Conservation (phyloP, 1,140 invertebrate species). For the Dendrolimus kikuchii region DNA sequence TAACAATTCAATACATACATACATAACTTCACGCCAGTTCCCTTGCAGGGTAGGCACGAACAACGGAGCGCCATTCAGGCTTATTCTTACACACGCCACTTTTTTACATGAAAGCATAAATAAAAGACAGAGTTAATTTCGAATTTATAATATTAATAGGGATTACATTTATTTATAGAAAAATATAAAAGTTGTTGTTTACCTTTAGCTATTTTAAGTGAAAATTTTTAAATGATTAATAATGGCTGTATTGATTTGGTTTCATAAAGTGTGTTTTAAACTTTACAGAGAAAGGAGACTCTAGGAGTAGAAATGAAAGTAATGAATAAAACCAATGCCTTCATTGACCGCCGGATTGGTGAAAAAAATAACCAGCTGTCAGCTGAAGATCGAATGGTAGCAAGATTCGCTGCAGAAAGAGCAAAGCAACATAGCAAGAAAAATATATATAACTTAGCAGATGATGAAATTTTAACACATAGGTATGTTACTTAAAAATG, state of each 20-base stretch:
- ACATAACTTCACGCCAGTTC: too few relatives aligned
- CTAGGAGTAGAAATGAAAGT: constrained; percentile 88
- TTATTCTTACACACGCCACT: too few relatives aligned
- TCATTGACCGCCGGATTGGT: constrained; percentile 90
- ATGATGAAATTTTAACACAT: constrained; percentile 91
- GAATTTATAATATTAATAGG: too few relatives aligned
- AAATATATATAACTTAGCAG: constrained; percentile 86
- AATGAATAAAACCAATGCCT: constrained; percentile 87
- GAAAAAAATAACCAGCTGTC: constrained; percentile 81
- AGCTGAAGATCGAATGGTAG: constrained; percentile 87
- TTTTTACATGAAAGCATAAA: too few relatives aligned
- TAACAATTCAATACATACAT: too few relatives aligned
- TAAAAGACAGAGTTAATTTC: too few relatives aligned
- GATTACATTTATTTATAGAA: too few relatives aligned
- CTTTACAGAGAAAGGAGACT: constrained; percentile 81
- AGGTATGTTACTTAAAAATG: constrained; percentile 39
- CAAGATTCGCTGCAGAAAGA: constrained; percentile 86
- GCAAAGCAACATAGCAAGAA: constrained; percentile 78
- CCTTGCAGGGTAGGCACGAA: too few relatives aligned
- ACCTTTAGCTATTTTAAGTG: too few relatives aligned
- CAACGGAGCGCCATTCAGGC: too few relatives aligned
- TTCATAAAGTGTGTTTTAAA: neutral
- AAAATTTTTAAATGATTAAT: too few relatives aligned
- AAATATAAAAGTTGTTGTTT: too few relatives aligned
- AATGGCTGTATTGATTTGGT: neutral